Evolutionary conservation across 2,113 vertebrate species (phyloP).

Genomic region (Peromyscus polionotus): DNA sequence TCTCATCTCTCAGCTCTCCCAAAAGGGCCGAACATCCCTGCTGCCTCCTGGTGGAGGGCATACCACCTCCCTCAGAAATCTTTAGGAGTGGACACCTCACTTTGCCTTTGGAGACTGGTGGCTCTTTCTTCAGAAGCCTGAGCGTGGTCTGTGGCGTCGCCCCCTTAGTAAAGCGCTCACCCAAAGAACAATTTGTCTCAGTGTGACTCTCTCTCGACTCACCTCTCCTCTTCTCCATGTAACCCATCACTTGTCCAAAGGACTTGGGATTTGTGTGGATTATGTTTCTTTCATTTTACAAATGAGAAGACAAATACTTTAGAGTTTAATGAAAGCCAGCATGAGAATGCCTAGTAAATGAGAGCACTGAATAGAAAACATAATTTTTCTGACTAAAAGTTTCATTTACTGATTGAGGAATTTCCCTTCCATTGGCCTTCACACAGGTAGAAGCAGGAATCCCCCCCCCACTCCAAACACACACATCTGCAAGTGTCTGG

Average conservation of each 20-base stretch:
- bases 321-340: background rate
- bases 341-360: background rate
- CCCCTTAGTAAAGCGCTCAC: background rate
- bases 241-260: background rate
- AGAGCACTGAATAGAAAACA: background rate
- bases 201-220: background rate
- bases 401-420: slow-evolving; percentile 24
- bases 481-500: background rate
- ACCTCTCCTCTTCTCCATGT: background rate
- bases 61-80: background rate
- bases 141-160: too few relatives aligned
- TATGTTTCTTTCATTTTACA: background rate
- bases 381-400: slow-evolving; percentile 40
- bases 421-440: slow-evolving; percentile 51
- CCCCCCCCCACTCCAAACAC: background rate
- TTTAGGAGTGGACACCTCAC: background rate
- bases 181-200: background rate
- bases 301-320: background rate
- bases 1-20: background rate
- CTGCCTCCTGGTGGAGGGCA: background rate
- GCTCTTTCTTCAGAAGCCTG: background rate
- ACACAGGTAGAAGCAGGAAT: slow-evolving; percentile 1
- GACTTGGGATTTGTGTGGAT: background rate
- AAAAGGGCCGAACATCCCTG: background rate
- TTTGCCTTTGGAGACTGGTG: background rate